These are phyloP conservation scores for Schizothorax lantsangensis DNA, from an alignment of 2,797 vertebrate species.

Conservation along the genomic window DNA sequence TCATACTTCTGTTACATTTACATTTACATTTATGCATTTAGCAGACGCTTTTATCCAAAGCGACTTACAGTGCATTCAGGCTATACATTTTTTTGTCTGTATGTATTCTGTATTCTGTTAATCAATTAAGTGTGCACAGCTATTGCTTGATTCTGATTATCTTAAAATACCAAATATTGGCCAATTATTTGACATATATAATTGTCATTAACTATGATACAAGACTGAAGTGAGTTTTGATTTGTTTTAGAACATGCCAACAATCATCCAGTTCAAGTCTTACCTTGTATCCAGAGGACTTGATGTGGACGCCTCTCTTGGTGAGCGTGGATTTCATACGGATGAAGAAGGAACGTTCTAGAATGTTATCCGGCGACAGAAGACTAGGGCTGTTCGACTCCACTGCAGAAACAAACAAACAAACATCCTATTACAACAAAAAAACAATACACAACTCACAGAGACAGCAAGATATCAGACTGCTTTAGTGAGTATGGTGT, in stretches of 20 bases:
- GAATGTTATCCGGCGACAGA: constrained; percentile 88
- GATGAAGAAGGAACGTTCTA: constrained; percentile 98
- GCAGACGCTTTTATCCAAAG: too few species aligned
- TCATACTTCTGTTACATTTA: background rate
- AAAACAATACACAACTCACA: constrained; percentile 53
- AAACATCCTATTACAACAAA: constrained; percentile 63
- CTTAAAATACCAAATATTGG: background rate
- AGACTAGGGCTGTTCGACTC: constrained; percentile 95
- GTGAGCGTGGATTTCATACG: constrained; percentile 99
- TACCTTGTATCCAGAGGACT: constrained; percentile 99
- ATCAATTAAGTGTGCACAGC: background rate
- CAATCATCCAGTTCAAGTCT: constrained; percentile 16
- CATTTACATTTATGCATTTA: too few species aligned
- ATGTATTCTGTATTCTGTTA: too few species aligned
- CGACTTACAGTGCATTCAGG: too few species aligned
- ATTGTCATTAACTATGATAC: constrained; percentile 9
- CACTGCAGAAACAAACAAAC: constrained; percentile 76
- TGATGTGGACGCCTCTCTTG: constrained; percentile 98
- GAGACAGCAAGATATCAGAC: constrained; percentile 54
- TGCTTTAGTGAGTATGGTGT: constrained; percentile 45
- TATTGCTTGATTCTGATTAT: background rate
- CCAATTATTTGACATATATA: background rate
- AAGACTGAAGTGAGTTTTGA: constrained; percentile 42
- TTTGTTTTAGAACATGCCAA: constrained; percentile 15
- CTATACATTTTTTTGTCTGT: too few species aligned